phyloP scores from a whole-genome alignment of 2,888 invertebrate genomes.

The Serrognathus titanus region DNA sequence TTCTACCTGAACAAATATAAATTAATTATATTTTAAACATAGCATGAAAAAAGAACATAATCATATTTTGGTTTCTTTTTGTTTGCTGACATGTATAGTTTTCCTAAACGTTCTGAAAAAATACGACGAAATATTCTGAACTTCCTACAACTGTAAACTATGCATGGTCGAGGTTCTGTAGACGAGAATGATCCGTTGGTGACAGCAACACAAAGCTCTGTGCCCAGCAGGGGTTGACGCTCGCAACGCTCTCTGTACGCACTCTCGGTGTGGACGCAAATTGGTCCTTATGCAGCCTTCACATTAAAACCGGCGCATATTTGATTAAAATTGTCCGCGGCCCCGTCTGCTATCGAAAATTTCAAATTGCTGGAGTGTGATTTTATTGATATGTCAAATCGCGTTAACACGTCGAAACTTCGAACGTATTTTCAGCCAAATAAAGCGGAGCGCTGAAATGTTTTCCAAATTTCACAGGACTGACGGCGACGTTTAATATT shows the following conservation, averaged over 20 bases:
- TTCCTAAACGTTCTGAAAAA: no score
- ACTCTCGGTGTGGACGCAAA: constrained; percentile 19
- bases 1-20: no score
- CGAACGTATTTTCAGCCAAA: no score
- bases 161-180: constrained; percentile 10
- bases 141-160: not conserved
- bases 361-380: constrained; percentile 15
- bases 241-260: constrained; percentile 29
- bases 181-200: constrained; percentile 44
- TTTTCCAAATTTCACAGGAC: no score
- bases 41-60: no score
- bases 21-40: no score
- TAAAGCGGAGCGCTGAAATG: no score
- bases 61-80: no score
- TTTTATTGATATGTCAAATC: constrained; percentile 11
- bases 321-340: constrained; percentile 30
- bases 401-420: not conserved
- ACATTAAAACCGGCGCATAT: constrained; percentile 20
- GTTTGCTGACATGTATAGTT: no score
- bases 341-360: constrained; percentile 18
- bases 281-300: constrained; percentile 19
- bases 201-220: constrained; percentile 44
- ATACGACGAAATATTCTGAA: no score
- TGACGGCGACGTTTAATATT: no score
- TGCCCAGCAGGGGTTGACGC: constrained; percentile 41